phyloP scores from a whole-genome alignment of 2,888 invertebrate species.

The Drosophila monieri region DNA sequence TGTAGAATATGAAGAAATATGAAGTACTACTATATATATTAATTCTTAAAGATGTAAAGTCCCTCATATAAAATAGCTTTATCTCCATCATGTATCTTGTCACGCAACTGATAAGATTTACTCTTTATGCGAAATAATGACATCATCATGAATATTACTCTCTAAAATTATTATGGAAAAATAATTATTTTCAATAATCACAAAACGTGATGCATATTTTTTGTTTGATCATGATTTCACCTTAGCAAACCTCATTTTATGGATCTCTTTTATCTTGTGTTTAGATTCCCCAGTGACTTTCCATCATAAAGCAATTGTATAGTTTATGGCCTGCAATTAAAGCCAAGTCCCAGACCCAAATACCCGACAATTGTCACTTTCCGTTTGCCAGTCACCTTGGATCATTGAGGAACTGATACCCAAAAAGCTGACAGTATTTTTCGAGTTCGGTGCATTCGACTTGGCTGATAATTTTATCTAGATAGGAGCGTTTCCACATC shows the following conservation, averaged over 20 bases:
- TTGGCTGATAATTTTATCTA: constrained; percentile 39
- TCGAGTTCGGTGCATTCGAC: constrained; percentile 38
- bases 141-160: constrained; percentile 3
- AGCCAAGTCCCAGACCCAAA: constrained; percentile 16
- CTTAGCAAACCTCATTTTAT: constrained; percentile 6
- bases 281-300: constrained; percentile 25
- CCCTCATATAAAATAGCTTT: constrained; percentile 5
- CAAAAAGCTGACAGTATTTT: constrained; percentile 52
- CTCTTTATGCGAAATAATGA: constrained; percentile 10
- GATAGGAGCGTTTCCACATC: constrained; percentile 39
- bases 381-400: constrained; percentile 31
- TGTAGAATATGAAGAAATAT: constrained; percentile 6
- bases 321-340: constrained; percentile 12
- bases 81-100: constrained; percentile 21
- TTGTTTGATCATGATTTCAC: neutral
- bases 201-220: neutral
- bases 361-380: constrained; percentile 18
- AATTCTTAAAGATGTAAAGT: constrained; percentile 4
- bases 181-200: neutral
- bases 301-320: constrained; percentile 18
- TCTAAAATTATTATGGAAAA: neutral
- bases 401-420: constrained; percentile 34
- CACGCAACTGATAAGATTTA: constrained; percentile 29
- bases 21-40: constrained; percentile 9
- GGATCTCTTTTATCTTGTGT: neutral